A percentile compares a stretch with the other conserved stretches of the same genome.
These are phyloP conservation scores for Bombyx mori DNA, from an alignment of 1,140 invertebrate genomes.

Conservation along the genomic window ASM3026992v2 NC_085110.1:9729501-9730000, in stretches of 20 bases:
- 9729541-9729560: too few relatives aligned
- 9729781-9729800: conserved; percentile 56
- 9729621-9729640: not conserved
- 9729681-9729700: conserved; percentile 18
- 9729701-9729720: conserved; percentile 22
- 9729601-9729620: too few relatives aligned
- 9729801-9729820: too few relatives aligned
- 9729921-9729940: too few relatives aligned
- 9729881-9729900: not conserved
- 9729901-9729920: not conserved
- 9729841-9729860: not conserved
- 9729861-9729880: not conserved
- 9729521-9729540: too few relatives aligned
- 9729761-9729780: conserved; percentile 56
- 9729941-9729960: too few relatives aligned
- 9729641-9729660: not conserved
- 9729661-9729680: not conserved
- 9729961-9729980: too few relatives aligned
- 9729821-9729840: not conserved
- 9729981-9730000: too few relatives aligned
- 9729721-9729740: conserved; percentile 39
- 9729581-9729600: too few relatives aligned
- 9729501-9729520: too few relatives aligned
- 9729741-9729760: conserved; percentile 49
- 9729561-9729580: too few relatives aligned